phyloP scores from a whole-genome alignment of 1,140 invertebrate genomes.

The Phocides pigmalion region DNA sequence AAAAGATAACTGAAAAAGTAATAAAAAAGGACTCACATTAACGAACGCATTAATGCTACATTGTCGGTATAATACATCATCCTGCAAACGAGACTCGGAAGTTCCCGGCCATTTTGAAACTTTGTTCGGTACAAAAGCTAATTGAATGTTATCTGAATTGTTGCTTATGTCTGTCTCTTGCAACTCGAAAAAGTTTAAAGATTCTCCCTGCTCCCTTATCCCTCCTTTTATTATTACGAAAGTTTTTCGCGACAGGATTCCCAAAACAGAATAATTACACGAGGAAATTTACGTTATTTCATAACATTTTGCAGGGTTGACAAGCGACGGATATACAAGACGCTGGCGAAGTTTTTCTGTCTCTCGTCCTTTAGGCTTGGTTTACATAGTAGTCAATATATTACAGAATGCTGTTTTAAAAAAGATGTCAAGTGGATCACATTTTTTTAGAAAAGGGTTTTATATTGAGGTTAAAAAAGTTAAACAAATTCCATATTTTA shows the following conservation, averaged over 20 bases:
- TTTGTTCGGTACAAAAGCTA: constrained; percentile 59
- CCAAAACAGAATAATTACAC: constrained; percentile 60
- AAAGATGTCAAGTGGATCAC: too few species aligned
- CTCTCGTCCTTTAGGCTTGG: too few species aligned
- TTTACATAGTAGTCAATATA: too few species aligned
- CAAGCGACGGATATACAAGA: not conserved
- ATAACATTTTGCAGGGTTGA: constrained; percentile 7
- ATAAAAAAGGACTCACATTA: not conserved
- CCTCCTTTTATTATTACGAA: constrained; percentile 67
- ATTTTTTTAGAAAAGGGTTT: too few species aligned
- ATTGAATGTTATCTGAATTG: constrained; percentile 70
- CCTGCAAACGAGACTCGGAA: constrained; percentile 30
- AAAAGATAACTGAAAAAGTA: not conserved
- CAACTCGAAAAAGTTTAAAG: constrained; percentile 53
- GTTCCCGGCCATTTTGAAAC: constrained; percentile 43
- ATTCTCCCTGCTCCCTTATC: too few species aligned
- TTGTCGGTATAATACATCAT: not conserved
- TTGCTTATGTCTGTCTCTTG: constrained; percentile 51
- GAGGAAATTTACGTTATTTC: constrained; percentile 15
- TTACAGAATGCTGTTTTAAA: too few species aligned
- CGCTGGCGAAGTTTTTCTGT: not conserved
- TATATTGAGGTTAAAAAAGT: too few species aligned
- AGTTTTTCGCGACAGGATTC: constrained; percentile 58
- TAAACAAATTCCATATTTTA: too few species aligned
- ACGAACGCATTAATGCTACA: not conserved